phyloP scores from a whole-genome alignment of 2,113 vertebrate species.

The Lamprologus callipterus region DNA sequence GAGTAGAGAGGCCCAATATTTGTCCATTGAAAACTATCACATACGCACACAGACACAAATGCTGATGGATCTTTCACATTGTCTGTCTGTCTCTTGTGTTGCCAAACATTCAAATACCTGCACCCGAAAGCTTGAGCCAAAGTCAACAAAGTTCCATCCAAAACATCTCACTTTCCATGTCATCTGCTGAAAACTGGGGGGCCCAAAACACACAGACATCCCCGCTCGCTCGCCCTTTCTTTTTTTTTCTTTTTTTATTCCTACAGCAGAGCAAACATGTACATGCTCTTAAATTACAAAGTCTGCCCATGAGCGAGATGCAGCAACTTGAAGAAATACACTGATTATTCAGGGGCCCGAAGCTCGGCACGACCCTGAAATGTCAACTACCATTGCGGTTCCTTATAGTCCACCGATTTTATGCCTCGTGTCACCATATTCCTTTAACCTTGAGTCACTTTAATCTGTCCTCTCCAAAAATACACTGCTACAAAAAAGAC shows the following conservation, averaged over 20 bases:
- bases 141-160: slow-evolving; percentile 47
- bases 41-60: not conserved
- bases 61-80: slow-evolving; percentile 8
- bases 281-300: not conserved
- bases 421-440: not conserved
- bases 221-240: not conserved
- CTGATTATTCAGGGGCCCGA: slow-evolving; percentile 28
- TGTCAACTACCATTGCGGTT: slow-evolving; percentile 16
- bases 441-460: not conserved
- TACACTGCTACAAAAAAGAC: not conserved
- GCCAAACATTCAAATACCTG: slow-evolving; percentile 37
- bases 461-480: not conserved
- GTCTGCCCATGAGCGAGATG: not conserved
- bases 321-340: not conserved
- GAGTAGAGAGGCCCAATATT: not conserved
- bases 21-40: not conserved
- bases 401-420: slow-evolving; percentile 7
- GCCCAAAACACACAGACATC: slow-evolving; percentile 11
- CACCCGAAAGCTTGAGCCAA: slow-evolving; percentile 25
- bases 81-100: slow-evolving; percentile 13
- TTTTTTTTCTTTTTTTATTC: not conserved
- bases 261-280: not conserved
- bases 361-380: slow-evolving; percentile 50
- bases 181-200: slow-evolving; percentile 9
- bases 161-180: slow-evolving; percentile 55